Evolutionary conservation across 2,797 vertebrate species (phyloP), one percentile per base, ranked within the genome.

Genomic region (Anguilla megastoma): DNA sequence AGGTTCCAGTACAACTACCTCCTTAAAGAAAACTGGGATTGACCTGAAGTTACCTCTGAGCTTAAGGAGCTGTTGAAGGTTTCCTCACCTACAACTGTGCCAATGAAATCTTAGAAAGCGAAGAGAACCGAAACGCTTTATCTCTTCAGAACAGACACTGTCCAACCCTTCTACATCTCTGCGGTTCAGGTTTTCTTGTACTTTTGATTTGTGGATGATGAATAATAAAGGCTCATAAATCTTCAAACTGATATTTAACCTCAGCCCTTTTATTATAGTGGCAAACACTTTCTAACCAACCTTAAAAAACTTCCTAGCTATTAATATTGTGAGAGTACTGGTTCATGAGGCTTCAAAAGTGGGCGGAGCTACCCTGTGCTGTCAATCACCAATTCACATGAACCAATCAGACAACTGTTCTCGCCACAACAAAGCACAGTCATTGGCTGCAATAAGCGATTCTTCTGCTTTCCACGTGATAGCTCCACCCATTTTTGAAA

Each of bases 11-110:
- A 21, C 16, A 58, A 16, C 56, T 58, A 58, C 14, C 16, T 58
- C 14, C 3, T 16, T 16, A 18, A 58, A 58, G 0, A 58, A 58
- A 58, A 58, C 14, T 3, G 16, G 16, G 56, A 80, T 52, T 71
- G 56, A 69, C 86, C 76, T 54, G 41, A n/a, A 63, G 52, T 66
- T 66, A 56, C 56, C 36, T 48, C 86, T 27, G 76, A 52, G 56
- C 56, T 60, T 87, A 21, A 54, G 86, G 9, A 45, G 21, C 12
- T 41, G 48, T 2, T 41, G 0, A 21, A 50, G 79, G 52, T 88
- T 76, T 56, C 87, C 84, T 74, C 18, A 2, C 56, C 30, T 33
- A 2, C 14, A 7, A 33, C 21, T 48, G 12, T 48, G 21, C 48
- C 18, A 86, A 24, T 50, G n/a, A 71, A 24, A 71, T 86, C 60